Evolutionary conservation across 1,140 invertebrate genomes (phyloP).

Genomic region (Carposina sasakii): DNA sequence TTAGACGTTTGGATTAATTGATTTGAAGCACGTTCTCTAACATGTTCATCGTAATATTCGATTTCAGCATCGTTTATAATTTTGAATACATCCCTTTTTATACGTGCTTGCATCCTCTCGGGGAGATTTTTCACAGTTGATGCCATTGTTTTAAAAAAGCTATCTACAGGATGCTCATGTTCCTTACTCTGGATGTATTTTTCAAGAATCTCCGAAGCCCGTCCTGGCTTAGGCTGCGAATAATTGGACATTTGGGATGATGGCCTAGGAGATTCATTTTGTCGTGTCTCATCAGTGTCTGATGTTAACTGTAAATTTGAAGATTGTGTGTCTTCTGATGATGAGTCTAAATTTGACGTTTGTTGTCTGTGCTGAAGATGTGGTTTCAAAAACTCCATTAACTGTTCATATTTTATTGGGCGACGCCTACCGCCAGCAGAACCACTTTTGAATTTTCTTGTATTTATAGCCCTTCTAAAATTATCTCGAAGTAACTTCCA

Average conservation of each 20-base stretch:
- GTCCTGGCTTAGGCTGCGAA: not conserved
- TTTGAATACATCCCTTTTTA: not conserved
- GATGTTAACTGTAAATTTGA: no score
- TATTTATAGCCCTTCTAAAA: no score
- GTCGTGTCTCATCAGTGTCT: not conserved
- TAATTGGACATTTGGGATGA: no score
- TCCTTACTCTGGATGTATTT: not conserved
- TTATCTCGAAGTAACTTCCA: slow-evolving; percentile 4
- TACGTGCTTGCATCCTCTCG: not conserved
- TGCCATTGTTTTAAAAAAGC: slow-evolving; percentile 4
- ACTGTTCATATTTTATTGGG: slow-evolving; percentile 6
- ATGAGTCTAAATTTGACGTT: slow-evolving; percentile 4
- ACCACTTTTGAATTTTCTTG: slow-evolving; percentile 6
- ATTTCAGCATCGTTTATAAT: slow-evolving; percentile 2
- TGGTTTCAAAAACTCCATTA: slow-evolving; percentile 4
- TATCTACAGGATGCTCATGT: not conserved
- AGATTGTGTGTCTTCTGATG: not conserved
- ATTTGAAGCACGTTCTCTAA: no score
- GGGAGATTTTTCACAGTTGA: not conserved
- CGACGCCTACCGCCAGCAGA: not conserved
- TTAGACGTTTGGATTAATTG: no score
- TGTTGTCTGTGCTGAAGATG: not conserved
- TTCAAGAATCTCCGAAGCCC: no score
- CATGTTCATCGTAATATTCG: no score
- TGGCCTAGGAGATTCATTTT: no score